Conservation (phyloP, 2,888 invertebrate genomes). For the Lycaena phlaeas region DNA sequence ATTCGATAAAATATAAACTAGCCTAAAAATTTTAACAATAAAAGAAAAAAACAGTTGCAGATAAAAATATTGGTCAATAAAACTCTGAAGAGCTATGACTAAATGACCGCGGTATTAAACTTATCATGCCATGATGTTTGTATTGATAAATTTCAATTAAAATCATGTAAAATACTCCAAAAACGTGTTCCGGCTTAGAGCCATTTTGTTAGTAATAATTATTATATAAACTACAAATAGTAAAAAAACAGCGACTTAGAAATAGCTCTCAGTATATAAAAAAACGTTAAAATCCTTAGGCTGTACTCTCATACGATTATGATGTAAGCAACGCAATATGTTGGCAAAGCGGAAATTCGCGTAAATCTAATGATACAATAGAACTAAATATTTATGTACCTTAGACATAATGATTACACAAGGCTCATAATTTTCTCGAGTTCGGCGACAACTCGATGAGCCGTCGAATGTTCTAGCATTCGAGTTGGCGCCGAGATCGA, state of each 20-base stretch:
- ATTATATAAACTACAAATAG: slow-evolving; percentile 42
- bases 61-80: slow-evolving; percentile 68
- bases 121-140: slow-evolving; percentile 69
- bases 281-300: slow-evolving; percentile 71
- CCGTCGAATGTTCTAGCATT: slow-evolving; percentile 18
- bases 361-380: slow-evolving; percentile 70
- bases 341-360: slow-evolving; percentile 71
- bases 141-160: slow-evolving; percentile 49
- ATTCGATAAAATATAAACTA: slow-evolving; percentile 64
- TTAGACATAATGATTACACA: slow-evolving; percentile 68
- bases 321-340: slow-evolving; percentile 71
- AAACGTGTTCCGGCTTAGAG: slow-evolving; percentile 59
- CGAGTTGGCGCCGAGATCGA: not conserved
- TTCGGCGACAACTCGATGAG: slow-evolving; percentile 21
- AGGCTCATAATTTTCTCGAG: slow-evolving; percentile 57
- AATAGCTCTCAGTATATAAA: slow-evolving; percentile 71
- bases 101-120: slow-evolving; percentile 56
- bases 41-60: slow-evolving; percentile 53
- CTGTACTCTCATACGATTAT: slow-evolving; percentile 70
- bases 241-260: slow-evolving; percentile 68
- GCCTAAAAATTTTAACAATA: slow-evolving; percentile 73
- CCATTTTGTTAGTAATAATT: slow-evolving; percentile 43
- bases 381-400: slow-evolving; percentile 70
- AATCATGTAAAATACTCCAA: slow-evolving; percentile 69
- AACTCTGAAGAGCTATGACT: slow-evolving; percentile 70